phyloP scores from a whole-genome alignment of 2,113 vertebrate genomes.

The Deroptyus accipitrinus region DNA sequence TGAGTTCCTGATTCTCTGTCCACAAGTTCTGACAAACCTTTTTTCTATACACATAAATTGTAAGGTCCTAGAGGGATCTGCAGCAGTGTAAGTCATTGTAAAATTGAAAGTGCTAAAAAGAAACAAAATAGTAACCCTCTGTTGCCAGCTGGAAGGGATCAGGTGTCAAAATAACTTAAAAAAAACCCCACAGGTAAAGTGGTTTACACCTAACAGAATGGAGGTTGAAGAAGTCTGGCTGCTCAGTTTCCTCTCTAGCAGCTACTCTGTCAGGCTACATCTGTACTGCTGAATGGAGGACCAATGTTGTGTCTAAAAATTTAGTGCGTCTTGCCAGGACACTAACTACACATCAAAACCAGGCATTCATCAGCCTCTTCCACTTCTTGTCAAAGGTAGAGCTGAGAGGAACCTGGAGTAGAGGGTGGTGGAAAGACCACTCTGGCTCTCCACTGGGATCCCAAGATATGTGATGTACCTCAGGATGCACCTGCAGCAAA shows the following conservation, averaged over 20 bases:
- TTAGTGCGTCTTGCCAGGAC: neutral
- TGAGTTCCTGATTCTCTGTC: neutral
- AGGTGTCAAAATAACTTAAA: neutral
- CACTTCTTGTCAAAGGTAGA: neutral
- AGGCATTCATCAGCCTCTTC: neutral
- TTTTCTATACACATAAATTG: neutral
- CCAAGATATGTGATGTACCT: neutral
- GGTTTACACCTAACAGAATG: neutral
- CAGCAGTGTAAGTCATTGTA: neutral
- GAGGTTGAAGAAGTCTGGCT: neutral
- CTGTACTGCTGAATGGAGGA: neutral
- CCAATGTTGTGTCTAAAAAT: neutral
- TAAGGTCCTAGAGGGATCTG: neutral
- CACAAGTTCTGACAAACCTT: neutral
- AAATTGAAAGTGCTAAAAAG: neutral
- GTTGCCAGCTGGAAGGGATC: neutral
- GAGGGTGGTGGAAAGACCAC: neutral
- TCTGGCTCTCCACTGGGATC: neutral
- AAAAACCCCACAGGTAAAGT: neutral
- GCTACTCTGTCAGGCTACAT: neutral
- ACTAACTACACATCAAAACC: neutral
- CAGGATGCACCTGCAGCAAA: neutral
- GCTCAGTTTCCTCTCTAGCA: neutral
- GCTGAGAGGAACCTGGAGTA: neutral
- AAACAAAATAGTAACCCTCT: neutral